These are phyloP conservation scores for Paramormyrops kingsleyae DNA, from an alignment of 2,113 vertebrate genomes.

Conservation along the genomic window DNA sequence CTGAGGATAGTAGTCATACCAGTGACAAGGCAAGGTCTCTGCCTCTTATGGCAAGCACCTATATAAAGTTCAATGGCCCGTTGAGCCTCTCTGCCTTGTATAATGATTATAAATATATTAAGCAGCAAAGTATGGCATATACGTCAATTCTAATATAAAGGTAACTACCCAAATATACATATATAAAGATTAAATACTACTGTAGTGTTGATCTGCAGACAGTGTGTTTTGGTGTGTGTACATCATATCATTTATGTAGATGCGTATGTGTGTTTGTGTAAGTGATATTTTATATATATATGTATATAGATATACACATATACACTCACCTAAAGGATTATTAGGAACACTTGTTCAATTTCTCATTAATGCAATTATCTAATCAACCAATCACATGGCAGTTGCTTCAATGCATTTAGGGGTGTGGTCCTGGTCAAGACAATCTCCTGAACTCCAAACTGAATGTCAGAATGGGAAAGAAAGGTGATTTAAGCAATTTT, in stretches of 20 bases:
- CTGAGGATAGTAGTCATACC: slow-evolving; percentile 49
- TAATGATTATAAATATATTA: slow-evolving; percentile 50
- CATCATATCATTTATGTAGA: slow-evolving; percentile 25
- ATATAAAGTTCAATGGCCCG: slow-evolving; percentile 50
- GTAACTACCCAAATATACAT: slow-evolving; percentile 73
- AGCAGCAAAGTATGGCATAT: slow-evolving; percentile 63
- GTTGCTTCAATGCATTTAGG: too few species aligned
- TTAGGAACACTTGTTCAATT: too few species aligned
- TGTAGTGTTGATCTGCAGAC: slow-evolving; percentile 46
- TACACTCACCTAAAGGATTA: too few species aligned
- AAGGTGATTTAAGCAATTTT: too few species aligned
- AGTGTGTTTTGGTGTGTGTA: slow-evolving; percentile 38
- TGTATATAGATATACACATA: slow-evolving; percentile 27
- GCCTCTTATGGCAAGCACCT: slow-evolving; percentile 64
- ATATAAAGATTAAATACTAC: slow-evolving; percentile 64
- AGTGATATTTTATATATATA: slow-evolving; percentile 13
- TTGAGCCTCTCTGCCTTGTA: slow-evolving; percentile 45
- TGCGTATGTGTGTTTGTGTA: slow-evolving; percentile 32
- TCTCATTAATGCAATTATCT: too few species aligned
- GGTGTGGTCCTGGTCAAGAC: too few species aligned
- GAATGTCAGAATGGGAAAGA: too few species aligned
- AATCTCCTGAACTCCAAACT: too few species aligned
- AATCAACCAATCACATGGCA: too few species aligned
- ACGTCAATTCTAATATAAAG: slow-evolving; percentile 58
- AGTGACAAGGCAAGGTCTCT: slow-evolving; percentile 46